These are phyloP conservation scores for Conopomorpha cramerella DNA, from an alignment of 1,140 invertebrate species.

Conservation along the genomic window DNA sequence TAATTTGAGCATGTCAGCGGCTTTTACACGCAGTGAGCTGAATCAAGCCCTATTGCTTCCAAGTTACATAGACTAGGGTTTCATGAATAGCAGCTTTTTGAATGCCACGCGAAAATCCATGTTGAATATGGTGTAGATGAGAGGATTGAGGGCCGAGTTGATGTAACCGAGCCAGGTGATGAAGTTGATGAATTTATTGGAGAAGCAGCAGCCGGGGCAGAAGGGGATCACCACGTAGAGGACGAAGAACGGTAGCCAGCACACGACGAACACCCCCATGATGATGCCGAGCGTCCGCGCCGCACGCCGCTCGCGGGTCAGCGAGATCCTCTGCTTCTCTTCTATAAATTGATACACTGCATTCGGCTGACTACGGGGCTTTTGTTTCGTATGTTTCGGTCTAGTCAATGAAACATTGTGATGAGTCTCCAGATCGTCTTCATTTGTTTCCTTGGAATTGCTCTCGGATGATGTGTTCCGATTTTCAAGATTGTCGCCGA, in stretches of 20 bases:
- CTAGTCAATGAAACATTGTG: conserved; percentile 27
- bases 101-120: conserved; percentile 94
- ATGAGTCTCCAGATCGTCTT: conserved; percentile 41
- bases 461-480: conserved; percentile 45
- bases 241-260: conserved; percentile 96
- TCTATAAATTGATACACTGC: conserved; percentile 90
- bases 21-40: conserved; percentile 9
- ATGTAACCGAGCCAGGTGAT: conserved; percentile 97
- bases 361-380: conserved; percentile 53
- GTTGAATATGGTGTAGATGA: conserved; percentile 98
- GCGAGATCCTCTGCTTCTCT: conserved; percentile 89
- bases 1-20: conserved; percentile 41
- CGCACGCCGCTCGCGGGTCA: conserved; percentile 89
- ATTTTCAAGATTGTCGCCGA: conserved; percentile 48
- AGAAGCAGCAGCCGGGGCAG: conserved; percentile 78
- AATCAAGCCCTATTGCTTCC: conserved; percentile 28
- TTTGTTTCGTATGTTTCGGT: conserved; percentile 21
- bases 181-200: conserved; percentile 80
- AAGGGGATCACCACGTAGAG: conserved; percentile 93
- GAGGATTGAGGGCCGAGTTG: conserved; percentile 95
- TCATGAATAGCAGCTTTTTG: conserved; percentile 79
- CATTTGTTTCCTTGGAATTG: conserved; percentile 49
- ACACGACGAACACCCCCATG: conserved; percentile 94
- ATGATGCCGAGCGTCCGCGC: conserved; percentile 92
- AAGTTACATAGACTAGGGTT: conserved; percentile 24